These are phyloP conservation scores for Melopsittacus undulatus DNA, from an alignment of 2,797 vertebrate species.

Conservation along the genomic window DNA sequence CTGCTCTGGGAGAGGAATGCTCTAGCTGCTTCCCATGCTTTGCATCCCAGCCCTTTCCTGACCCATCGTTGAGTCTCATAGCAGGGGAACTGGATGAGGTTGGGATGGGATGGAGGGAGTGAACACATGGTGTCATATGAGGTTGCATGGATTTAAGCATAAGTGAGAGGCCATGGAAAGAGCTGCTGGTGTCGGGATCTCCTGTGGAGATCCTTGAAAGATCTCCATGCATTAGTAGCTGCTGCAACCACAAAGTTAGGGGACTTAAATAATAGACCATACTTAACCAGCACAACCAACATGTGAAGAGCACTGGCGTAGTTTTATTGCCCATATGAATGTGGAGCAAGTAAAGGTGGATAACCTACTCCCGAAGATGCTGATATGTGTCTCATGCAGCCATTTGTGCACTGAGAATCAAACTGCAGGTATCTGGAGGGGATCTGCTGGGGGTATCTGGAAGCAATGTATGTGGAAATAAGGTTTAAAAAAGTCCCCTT, in stretches of 20 bases:
- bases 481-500: conserved; percentile 49
- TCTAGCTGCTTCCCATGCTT: not conserved
- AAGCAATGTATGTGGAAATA: conserved; percentile 55
- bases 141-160: accelerated
- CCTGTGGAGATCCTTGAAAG: not conserved
- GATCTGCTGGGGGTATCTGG: not conserved
- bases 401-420: not conserved
- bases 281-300: accelerated
- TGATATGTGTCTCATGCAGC: accelerated
- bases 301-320: accelerated
- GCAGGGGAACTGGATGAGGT: accelerated
- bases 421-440: not conserved
- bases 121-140: accelerated
- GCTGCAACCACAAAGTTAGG: not conserved
- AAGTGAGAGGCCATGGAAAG: accelerated
- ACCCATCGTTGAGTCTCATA: accelerated
- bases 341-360: accelerated
- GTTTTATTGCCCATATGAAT: accelerated
- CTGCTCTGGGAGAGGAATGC: not conserved
- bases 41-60: not conserved
- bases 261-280: accelerated
- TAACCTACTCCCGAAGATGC: not conserved
- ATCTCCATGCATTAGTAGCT: not conserved
- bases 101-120: not conserved
- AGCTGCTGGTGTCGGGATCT: accelerated